Conservation (phyloP, 2,888 invertebrate species). For the Sabatieria punctata region DNA sequence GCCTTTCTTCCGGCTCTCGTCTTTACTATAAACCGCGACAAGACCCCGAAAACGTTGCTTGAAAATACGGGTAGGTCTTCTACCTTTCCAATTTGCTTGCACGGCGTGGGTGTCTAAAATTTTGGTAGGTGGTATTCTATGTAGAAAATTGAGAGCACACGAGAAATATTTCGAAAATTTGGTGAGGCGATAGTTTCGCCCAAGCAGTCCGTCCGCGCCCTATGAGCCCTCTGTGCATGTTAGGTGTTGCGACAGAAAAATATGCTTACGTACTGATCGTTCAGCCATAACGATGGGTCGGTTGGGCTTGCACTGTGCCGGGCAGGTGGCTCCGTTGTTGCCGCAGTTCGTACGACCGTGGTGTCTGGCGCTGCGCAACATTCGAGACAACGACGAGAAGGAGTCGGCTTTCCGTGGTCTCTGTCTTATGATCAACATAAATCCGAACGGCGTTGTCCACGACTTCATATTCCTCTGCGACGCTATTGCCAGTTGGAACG, state of each 20-base stretch:
- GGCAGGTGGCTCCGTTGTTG: constrained; percentile 99
- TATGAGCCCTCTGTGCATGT: constrained; percentile 15
- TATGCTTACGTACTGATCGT: constrained; percentile 32
- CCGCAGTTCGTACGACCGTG: constrained; percentile 99
- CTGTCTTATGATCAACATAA: constrained; percentile 96
- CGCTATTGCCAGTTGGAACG: constrained; percentile 94
- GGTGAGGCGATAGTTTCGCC: too few relatives aligned
- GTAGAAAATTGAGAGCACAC: too few relatives aligned
- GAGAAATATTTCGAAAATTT: too few relatives aligned
- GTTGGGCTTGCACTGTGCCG: constrained; percentile 99
- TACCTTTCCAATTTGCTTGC: constrained; percentile 2
- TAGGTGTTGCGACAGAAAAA: constrained; percentile 12
- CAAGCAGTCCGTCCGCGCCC: too few relatives aligned
- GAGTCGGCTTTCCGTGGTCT: constrained; percentile 93
- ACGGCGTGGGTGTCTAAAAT: too few relatives aligned
- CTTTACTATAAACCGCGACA: constrained; percentile 81
- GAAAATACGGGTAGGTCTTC: constrained; percentile 77
- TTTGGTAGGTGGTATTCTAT: too few relatives aligned
- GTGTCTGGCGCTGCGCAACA: constrained; percentile 76
- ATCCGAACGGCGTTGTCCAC: constrained; percentile 83
- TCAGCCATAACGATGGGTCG: constrained; percentile 99
- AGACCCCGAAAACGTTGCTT: constrained; percentile 92
- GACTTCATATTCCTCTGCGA: constrained; percentile 99
- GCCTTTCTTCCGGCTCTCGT: constrained; percentile 75
- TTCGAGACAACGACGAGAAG: constrained; percentile 97